phyloP scores from a whole-genome alignment of 2,113 vertebrate genomes.

The Podilymbus podiceps region DNA sequence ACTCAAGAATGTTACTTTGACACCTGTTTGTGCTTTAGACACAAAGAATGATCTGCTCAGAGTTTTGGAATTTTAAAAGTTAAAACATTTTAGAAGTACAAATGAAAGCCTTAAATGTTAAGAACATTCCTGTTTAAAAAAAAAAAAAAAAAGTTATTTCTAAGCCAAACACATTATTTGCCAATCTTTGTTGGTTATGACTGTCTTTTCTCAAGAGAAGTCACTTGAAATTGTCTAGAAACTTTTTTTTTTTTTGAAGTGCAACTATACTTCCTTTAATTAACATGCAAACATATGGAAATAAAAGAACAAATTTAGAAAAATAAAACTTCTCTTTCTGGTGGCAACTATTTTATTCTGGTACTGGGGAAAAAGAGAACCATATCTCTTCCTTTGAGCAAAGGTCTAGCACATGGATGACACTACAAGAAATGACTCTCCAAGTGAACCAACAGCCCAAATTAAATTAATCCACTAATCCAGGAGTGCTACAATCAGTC shows the following conservation, averaged over 20 bases:
- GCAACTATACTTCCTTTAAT: not conserved
- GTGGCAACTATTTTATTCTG: not conserved
- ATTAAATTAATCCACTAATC: not conserved
- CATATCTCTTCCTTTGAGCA: not conserved
- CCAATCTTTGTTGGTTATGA: too few species aligned
- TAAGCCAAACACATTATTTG: not conserved
- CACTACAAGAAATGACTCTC: not conserved
- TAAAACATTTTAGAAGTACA: not conserved
- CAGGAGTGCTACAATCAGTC: not conserved
- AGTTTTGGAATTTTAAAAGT: not conserved
- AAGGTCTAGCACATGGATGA: not conserved
- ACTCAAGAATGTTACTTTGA: not conserved
- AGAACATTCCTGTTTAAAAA: rapidly evolving
- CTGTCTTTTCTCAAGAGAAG: not conserved
- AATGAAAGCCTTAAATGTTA: not conserved
- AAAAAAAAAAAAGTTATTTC: not conserved
- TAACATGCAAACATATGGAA: not conserved
- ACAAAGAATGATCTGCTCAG: not conserved
- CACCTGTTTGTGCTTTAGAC: not conserved
- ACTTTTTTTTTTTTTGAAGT: not conserved
- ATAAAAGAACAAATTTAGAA: not conserved
- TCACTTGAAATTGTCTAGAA: not conserved
- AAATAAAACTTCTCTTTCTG: not conserved
- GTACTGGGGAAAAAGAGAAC: too few species aligned
- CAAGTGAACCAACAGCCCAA: not conserved